Conservation (phyloP, 2,113 vertebrate genomes). For the Psammodynastes pulverulentus region DNA sequence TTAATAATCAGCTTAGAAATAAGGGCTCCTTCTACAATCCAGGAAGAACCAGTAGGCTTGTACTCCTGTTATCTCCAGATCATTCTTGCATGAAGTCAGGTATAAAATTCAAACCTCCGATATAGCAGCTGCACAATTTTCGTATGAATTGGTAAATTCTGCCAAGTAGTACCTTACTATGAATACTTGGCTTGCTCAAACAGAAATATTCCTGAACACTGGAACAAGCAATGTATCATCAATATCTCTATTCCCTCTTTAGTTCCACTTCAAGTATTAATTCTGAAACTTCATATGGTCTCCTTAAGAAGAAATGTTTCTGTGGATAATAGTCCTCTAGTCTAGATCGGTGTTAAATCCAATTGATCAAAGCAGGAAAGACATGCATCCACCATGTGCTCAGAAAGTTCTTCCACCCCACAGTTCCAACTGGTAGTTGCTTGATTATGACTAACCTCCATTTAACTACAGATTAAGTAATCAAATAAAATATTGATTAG, state of each 20-base stretch:
- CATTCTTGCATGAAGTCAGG: not conserved
- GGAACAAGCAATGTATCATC: not conserved
- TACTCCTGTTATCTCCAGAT: not conserved
- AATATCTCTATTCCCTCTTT: not conserved
- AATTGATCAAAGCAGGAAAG: not conserved
- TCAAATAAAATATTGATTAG: not conserved
- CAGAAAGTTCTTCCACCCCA: not conserved
- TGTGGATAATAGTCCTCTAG: not conserved
- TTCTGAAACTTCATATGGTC: not conserved
- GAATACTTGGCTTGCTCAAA: not conserved
- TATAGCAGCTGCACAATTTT: not conserved
- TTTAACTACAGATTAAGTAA: not conserved
- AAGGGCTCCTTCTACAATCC: not conserved
- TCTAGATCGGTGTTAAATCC: not conserved
- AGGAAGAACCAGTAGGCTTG: not conserved
- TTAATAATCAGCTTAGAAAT: not conserved
- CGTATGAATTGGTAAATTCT: not conserved
- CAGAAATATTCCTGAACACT: not conserved
- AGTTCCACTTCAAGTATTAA: not conserved
- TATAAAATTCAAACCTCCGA: not conserved
- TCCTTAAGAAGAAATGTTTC: not conserved
- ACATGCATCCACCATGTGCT: not conserved
- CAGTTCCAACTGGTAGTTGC: not conserved
- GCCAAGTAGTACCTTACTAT: not conserved
- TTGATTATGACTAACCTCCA: not conserved